Conservation (phyloP, 1,140 invertebrate genomes). For the Pararge aegeria region DNA sequence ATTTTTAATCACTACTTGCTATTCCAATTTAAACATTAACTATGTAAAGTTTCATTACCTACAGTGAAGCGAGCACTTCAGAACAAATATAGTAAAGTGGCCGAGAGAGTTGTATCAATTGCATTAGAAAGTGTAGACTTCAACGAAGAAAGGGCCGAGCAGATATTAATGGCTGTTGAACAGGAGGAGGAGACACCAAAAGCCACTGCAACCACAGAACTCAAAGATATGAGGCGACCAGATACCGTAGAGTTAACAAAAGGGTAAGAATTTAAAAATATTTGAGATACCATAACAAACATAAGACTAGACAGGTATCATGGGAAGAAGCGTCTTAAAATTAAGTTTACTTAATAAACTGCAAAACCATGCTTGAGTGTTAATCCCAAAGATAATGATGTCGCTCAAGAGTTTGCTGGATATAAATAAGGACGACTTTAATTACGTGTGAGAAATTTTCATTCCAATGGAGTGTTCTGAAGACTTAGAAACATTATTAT, state of each 20-base stretch:
- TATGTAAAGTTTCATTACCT: slow-evolving; percentile 50
- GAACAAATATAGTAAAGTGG: slow-evolving; percentile 86
- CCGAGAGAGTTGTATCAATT: slow-evolving; percentile 89
- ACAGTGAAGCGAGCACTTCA: slow-evolving; percentile 88
- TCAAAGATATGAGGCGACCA: slow-evolving; percentile 36
- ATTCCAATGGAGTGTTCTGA: too few relatives aligned
- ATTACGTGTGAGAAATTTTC: too few relatives aligned
- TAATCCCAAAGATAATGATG: too few relatives aligned
- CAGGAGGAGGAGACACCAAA: slow-evolving; percentile 77
- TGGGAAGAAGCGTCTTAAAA: too few relatives aligned
- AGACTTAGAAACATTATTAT: too few relatives aligned
- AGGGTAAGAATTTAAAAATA: slow-evolving; percentile 37
- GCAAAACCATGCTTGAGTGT: too few relatives aligned
- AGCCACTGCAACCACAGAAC: slow-evolving; percentile 26
- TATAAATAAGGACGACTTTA: too few relatives aligned
- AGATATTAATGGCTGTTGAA: slow-evolving; percentile 87
- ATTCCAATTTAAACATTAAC: too few relatives aligned
- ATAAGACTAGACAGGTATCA: too few relatives aligned
- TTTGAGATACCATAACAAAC: neutral
- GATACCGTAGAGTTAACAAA: slow-evolving; percentile 31
- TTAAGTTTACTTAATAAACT: too few relatives aligned
- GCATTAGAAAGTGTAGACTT: slow-evolving; percentile 93
- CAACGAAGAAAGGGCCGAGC: slow-evolving; percentile 88
- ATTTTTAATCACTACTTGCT: too few relatives aligned
- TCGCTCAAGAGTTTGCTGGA: too few relatives aligned